Evolutionary conservation across 2,113 vertebrate species (phyloP), one percentile per base, ranked within the genome.

Genomic region (Bolborhynchus lineola): DNA sequence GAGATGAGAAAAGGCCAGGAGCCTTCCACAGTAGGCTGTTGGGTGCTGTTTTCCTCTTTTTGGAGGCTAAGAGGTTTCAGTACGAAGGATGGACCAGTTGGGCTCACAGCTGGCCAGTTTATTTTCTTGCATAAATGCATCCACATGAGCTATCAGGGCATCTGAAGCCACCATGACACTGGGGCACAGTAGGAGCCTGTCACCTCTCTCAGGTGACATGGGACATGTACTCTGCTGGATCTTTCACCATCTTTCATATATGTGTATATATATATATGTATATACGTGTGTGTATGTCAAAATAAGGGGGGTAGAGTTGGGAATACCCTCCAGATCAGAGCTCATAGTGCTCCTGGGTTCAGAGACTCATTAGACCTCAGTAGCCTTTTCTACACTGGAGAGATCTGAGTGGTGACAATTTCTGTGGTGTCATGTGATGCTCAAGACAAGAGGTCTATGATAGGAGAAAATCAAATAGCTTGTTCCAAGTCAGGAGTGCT

Each of bases 211-310:
- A 68, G 37, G 9, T 8, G 33, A 59, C 0, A 0, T 28, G 64
- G 52, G 49, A 67, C 1, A 0, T 3, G 2, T 3, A 37, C 5
- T 37, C 9, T 25, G 28, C 25, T 37, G 76, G 67, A 14, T 33
- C 9, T 80, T 68, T 70, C 53, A 50, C 4, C 6, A 24, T 39
- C 10, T 70, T 77, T 70, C 11, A 4, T 6, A 39, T 29, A 11
- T 28, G 1, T 21, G 1, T 19, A 1, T 20, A 4, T 26, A 4
- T 26, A 1, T 5, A 2, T 19, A 2, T 20, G 4, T 23, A 1
- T 28, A 3, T 35, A 4, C 16, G 0, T 55, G 11, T 33, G 55
- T 57, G 33, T 57, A 20, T 57, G 12, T n/a, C 20, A n/a, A n/a
- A 89, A 46, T 62, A 13, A 23, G 13, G 69, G 5, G 6, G 5